A percentile compares a stretch with the other conserved stretches of the same genome.
These are phyloP conservation scores for Villa cingulata DNA, from an alignment of 2,888 invertebrate species.

Conservation along the genomic window DNA sequence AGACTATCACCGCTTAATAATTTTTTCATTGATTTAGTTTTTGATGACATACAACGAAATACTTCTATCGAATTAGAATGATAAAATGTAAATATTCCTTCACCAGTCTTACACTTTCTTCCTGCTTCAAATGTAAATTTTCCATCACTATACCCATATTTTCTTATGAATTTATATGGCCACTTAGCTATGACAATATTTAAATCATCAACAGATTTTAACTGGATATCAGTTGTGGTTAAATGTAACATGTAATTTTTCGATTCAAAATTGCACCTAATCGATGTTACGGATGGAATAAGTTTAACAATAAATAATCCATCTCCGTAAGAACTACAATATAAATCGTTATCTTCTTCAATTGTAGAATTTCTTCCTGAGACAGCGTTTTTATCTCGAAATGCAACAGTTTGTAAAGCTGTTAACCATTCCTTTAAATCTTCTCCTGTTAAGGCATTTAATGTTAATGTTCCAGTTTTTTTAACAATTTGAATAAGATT, in stretches of 20 bases:
- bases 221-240: conserved; percentile 60
- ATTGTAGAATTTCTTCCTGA: conserved; percentile 28
- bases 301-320: conserved; percentile 67
- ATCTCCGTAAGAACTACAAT: conserved; percentile 66
- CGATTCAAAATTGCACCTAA: conserved; percentile 57
- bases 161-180: conserved; percentile 71
- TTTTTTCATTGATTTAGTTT: conserved; percentile 81
- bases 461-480: conserved; percentile 52
- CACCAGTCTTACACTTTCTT: conserved; percentile 72
- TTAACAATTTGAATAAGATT: conserved; percentile 56
- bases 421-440: conserved; percentile 65
- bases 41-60: conserved; percentile 63
- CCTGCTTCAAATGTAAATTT: conserved; percentile 83
- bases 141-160: conserved; percentile 74
- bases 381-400: conserved; percentile 45
- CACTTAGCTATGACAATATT: conserved; percentile 53
- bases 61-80: conserved; percentile 73
- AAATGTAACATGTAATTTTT: conserved; percentile 59
- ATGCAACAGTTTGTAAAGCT: conserved; percentile 68
- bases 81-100: conserved; percentile 67
- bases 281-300: conserved; percentile 64
- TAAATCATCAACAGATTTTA: conserved; percentile 49
- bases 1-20: conserved; percentile 47
- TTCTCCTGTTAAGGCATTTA: conserved; percentile 46
- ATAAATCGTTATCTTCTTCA: conserved; percentile 80